phyloP scores from a whole-genome alignment of 2,797 vertebrate genomes.

The Mormyrops boulengeri region DNA sequence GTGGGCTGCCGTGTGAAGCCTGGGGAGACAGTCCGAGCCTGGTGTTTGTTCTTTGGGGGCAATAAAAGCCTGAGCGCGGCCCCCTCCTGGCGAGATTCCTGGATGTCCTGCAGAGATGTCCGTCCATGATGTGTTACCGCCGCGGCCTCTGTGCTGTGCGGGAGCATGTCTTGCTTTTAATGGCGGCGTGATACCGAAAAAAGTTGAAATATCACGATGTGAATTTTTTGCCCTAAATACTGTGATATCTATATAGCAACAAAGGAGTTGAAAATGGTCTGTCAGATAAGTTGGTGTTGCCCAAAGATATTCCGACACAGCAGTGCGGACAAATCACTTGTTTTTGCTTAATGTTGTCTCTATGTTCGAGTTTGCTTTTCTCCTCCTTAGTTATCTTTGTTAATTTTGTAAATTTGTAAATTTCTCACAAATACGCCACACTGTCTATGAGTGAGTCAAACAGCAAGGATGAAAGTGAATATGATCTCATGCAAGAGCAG shows the following conservation, averaged over 20 bases:
- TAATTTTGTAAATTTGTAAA: background rate
- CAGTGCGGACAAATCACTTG: background rate
- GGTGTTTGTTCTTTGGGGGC: slow-evolving; percentile 1
- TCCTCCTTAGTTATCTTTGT: background rate
- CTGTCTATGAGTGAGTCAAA: background rate
- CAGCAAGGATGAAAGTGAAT: background rate
- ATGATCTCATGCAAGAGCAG: background rate
- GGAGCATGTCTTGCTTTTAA: background rate
- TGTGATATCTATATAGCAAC: background rate
- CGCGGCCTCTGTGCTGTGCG: background rate
- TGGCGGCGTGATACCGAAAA: background rate
- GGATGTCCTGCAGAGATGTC: background rate
- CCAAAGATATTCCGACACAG: background rate
- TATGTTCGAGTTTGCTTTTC: background rate
- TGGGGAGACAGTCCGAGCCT: background rate
- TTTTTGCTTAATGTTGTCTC: background rate
- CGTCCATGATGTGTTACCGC: background rate
- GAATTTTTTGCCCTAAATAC: background rate
- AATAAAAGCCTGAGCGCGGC: background rate
- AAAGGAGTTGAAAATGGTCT: background rate
- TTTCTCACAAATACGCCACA: background rate
- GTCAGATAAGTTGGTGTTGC: background rate
- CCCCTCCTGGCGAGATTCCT: background rate
- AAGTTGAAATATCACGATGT: background rate
- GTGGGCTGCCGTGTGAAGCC: background rate